Evolutionary conservation across 2,888 invertebrate genomes (phyloP), one percentile per base, ranked within the genome.

Genomic region (Diachrysia chrysitis): DNA sequence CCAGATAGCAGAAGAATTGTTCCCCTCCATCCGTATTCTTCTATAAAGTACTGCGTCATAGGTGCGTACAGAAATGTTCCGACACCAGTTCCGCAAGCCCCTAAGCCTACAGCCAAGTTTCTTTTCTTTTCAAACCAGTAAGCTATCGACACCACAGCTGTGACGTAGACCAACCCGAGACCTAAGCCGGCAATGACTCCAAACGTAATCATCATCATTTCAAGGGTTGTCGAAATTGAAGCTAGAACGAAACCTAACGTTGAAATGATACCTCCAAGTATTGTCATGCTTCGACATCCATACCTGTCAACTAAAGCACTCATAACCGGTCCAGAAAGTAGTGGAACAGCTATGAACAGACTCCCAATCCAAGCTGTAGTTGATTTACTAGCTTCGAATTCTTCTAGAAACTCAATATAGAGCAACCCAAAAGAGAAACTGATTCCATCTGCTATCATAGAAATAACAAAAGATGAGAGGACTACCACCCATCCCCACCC

Each of bases 401-500:
- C 97, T 57, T 97, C 95, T 56, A 98, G 93, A 83, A 99, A 97
- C 84, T 98, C 97, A 0, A 98, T 97, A 86, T 98, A 98, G 10
- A 99, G 95, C 19, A 99, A 95, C 0, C 99, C 99, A 89, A 99
- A 99, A 0, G 98, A 98, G 89, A 99, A 98, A 60, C 98, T 98
- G 66, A 99, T 97, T 0, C 99, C 99, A 90, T 99, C 99, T 48
- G 98, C 98, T 58, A 99, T 97, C 94, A 98, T 96, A 21, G 98
- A 98, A 66, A 98, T 97, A 53, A 98, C 89, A 78, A 99, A 96
- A 0, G 98, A 98, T 4, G 98, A 97, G 48, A 97, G 90, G 0
- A 99, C 99, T 0, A 99, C 97, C 21, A 98, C 96, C 98, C 98
- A 98, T 10, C 98, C 98, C 97, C 98, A 98, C 2, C 97, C 98